Evolutionary conservation across 2,797 vertebrate genomes (phyloP), one percentile per base, ranked within the genome.

Genomic region (Schizopygopsis malacanthus): DNA sequence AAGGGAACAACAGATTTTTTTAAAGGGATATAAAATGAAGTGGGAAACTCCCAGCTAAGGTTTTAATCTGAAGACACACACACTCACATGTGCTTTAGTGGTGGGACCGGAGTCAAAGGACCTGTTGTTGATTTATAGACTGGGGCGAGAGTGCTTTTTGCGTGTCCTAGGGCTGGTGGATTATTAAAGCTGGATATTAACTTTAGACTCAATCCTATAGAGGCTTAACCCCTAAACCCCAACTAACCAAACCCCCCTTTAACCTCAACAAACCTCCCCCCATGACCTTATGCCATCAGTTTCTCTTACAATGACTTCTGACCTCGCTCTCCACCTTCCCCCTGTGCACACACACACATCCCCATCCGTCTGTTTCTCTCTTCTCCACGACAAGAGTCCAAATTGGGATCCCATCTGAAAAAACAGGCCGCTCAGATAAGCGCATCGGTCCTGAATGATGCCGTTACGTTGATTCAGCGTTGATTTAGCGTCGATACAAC

Each of bases 121-220:
- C 69, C 89, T 94, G 94, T 87, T 93, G 91, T 92, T 95, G 89
- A 93, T 95, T 92, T 93, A 85, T 52, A 79, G 83, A 88, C 90
- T 82, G 39, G 71, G 73, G 90, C 88, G 79, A 73, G 93, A 89
- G 92, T 93, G 91, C 91, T 92, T 94, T 92, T 93, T 91, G 92
- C 90, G 59, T 37, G 91, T 92, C 16, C 92, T 93, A 92, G 92
- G 85, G 89, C 92, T 87, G 87, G 54, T 91, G 90, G 87, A 88
- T 76, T 79, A 86, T 25, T 33, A 33, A 33, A 33, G 33, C 52
- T 47, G 92, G 89, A 94, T 94, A 94, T 95, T 94, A 94, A 94
- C 91, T 92, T 86, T 84, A 84, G 91, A 90, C 86, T 93, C 90
- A 87, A 93, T 94, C 92, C 90, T 89, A 92, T 92, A 87, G 92